These are phyloP conservation scores for Lanius collurio DNA, from an alignment of 2,113 vertebrate species.

Conservation along the genomic window DNA sequence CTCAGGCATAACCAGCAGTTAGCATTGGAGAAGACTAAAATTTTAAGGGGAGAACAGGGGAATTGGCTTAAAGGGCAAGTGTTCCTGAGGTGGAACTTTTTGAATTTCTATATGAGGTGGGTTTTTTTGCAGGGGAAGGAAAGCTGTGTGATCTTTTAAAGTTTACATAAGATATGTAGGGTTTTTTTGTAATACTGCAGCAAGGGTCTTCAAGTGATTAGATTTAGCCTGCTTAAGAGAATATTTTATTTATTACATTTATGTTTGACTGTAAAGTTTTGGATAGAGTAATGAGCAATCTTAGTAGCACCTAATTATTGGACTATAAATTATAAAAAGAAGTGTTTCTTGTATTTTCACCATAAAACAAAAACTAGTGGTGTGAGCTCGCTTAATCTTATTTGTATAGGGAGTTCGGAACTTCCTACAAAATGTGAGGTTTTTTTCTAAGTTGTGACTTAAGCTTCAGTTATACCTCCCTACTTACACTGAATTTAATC, in stretches of 20 bases:
- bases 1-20: background rate
- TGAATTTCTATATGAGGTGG: background rate
- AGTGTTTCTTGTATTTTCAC: background rate
- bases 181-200: background rate
- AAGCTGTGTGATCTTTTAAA: background rate
- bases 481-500: background rate
- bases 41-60: background rate
- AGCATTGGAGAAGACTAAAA: background rate
- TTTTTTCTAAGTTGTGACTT: background rate
- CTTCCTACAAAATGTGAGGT: background rate
- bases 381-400: accelerated
- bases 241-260: background rate
- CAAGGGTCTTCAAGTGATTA: background rate
- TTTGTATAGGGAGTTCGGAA: background rate
- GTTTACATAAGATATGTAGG: background rate
- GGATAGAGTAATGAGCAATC: background rate
- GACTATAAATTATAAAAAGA: background rate
- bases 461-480: background rate
- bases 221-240: background rate
- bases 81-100: background rate
- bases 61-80: background rate
- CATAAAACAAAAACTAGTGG: background rate
- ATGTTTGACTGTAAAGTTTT: background rate
- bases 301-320: background rate
- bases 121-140: background rate